Conservation (phyloP, 92 coral and sea anemone species). For the Siderastrea siderea region DNA sequence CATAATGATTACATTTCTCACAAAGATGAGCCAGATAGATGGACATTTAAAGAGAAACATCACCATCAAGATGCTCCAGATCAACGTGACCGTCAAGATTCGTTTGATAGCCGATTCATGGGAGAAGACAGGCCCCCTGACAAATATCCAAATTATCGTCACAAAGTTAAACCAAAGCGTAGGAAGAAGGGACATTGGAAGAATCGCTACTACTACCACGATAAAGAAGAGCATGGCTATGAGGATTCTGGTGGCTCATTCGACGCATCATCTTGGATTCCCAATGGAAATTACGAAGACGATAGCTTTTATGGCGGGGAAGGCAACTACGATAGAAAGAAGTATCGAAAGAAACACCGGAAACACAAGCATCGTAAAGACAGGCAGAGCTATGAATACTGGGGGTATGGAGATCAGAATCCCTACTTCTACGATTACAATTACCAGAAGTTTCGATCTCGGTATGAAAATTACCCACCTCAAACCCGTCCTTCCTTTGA, state of each 20-base stretch:
- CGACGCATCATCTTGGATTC: slow-evolving; percentile 32
- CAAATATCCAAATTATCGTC: neutral
- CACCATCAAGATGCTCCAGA: slow-evolving; percentile 16
- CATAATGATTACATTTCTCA: slow-evolving; percentile 10
- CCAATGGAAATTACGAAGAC: neutral
- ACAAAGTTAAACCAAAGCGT: slow-evolving; percentile 3
- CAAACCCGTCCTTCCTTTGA: neutral
- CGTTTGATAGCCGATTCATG: neutral
- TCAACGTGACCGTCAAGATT: slow-evolving; percentile 6
- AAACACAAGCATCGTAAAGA: slow-evolving; percentile 33
- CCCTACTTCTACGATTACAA: slow-evolving; percentile 41
- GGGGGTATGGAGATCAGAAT: slow-evolving; percentile 33
- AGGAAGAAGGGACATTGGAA: slow-evolving; percentile 13
- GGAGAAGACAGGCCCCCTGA: neutral
- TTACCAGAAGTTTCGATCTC: slow-evolving; percentile 6
- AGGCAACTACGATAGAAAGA: slow-evolving; percentile 33
- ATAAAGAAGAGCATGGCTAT: neutral
- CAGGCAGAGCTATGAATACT: slow-evolving; percentile 54
- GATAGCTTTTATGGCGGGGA: slow-evolving; percentile 42
- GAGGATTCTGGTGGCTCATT: slow-evolving; percentile 39
- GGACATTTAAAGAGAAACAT: slow-evolving; percentile 19
- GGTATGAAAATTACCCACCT: neutral
- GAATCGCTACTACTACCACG: neutral
- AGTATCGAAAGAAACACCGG: slow-evolving; percentile 11
- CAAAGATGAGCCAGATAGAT: slow-evolving; percentile 20